These are phyloP conservation scores for Rhinoptilus africanus DNA, from an alignment of 2,113 vertebrate species.

Conservation along the genomic window DNA sequence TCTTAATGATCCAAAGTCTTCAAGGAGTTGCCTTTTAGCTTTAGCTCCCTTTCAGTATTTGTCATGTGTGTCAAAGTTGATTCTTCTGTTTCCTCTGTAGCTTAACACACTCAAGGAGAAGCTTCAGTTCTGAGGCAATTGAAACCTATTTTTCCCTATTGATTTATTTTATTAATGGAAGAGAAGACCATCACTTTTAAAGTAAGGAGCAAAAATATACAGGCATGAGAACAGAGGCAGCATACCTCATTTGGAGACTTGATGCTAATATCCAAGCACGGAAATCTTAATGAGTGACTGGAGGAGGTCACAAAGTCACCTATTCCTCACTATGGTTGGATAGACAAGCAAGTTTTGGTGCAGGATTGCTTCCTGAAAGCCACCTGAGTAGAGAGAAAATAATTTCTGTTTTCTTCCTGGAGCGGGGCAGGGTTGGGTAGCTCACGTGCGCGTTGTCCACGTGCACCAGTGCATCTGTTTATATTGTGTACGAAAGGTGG, in stretches of 20 bases:
- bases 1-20: slow-evolving; percentile 38
- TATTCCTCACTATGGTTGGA: not conserved
- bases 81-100: not conserved
- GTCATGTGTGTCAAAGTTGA: slow-evolving; percentile 11
- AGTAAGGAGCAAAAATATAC: not conserved
- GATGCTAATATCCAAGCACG: not conserved
- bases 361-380: not conserved
- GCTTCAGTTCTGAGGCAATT: not conserved
- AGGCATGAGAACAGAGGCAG: not conserved
- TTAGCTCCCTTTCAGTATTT: slow-evolving; percentile 14
- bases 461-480: not conserved
- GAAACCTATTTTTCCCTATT: not conserved
- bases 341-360: not conserved
- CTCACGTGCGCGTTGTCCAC: fast-evolving
- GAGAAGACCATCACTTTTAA: not conserved
- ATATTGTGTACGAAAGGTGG: not conserved
- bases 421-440: not conserved
- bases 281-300: not conserved
- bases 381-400: not conserved
- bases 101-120: not conserved
- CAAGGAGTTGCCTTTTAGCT: slow-evolving; percentile 12
- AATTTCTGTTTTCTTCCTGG: not conserved
- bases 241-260: not conserved
- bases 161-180: not conserved
- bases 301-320: not conserved